These are phyloP conservation scores for Tipula confusa DNA, from an alignment of 2,888 invertebrate genomes.

Conservation along the genomic window DNA sequence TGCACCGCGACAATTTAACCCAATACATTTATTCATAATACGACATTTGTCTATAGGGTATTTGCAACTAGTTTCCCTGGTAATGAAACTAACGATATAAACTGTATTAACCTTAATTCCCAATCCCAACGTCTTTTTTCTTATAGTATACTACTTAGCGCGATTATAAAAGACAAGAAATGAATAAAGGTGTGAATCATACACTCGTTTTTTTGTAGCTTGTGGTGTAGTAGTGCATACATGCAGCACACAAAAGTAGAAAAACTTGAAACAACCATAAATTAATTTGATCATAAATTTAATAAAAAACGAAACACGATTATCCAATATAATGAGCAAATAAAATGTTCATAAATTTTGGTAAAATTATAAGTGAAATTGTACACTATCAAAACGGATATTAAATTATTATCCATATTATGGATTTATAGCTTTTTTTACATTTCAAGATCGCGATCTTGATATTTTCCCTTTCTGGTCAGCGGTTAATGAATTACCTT, in stretches of 20 bases:
- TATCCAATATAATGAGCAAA: background rate
- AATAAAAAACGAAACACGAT: background rate
- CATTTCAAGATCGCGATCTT: background rate
- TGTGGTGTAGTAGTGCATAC: background rate
- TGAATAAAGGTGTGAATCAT: background rate
- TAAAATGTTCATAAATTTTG: background rate
- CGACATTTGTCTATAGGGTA: background rate
- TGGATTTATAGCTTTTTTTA: no score
- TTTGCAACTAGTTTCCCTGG: background rate
- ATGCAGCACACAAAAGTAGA: background rate
- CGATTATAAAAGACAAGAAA: background rate
- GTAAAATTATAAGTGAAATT: background rate
- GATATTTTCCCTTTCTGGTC: background rate
- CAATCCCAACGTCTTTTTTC: background rate
- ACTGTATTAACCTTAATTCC: background rate
- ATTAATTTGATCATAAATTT: background rate
- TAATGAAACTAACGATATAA: background rate
- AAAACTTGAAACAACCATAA: background rate
- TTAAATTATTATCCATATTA: background rate
- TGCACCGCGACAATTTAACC: background rate
- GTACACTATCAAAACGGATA: background rate
- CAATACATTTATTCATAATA: no score
- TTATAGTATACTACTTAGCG: no score
- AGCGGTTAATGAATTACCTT: background rate
- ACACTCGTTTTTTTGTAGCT: background rate